Evolutionary conservation across 1,140 invertebrate genomes (phyloP).

Genomic region (Atta cephalotes): DNA sequence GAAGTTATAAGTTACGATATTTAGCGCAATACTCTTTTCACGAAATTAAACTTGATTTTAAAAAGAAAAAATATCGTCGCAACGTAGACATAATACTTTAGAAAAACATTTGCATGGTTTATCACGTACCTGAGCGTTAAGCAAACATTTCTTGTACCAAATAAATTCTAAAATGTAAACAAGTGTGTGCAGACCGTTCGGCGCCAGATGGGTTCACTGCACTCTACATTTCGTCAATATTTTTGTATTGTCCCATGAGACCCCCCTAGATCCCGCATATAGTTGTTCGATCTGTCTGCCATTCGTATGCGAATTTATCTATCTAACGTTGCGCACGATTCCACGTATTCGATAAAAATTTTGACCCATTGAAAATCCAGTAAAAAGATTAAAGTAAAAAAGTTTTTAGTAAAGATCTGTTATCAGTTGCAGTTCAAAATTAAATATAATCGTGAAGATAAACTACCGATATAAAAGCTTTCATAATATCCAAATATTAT

Average conservation of each 20-base stretch:
- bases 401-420: background rate
- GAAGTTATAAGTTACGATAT: slow-evolving; percentile 8
- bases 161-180: slow-evolving; percentile 57
- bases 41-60: slow-evolving; percentile 2
- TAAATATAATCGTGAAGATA: background rate
- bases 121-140: slow-evolving; percentile 27
- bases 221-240: slow-evolving; percentile 51
- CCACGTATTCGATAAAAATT: slow-evolving; percentile 3
- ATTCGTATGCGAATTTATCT: slow-evolving; percentile 14
- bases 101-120: slow-evolving; percentile 37
- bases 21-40: background rate
- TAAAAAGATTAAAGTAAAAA: background rate
- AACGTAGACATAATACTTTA: slow-evolving; percentile 8
- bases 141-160: slow-evolving; percentile 52
- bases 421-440: background rate
- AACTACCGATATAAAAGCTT: background rate
- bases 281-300: slow-evolving; percentile 31
- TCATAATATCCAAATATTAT: background rate
- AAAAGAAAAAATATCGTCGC: background rate
- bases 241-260: slow-evolving; percentile 42
- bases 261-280: slow-evolving; percentile 13
- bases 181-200: background rate
- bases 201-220: slow-evolving; percentile 34
- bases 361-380: background rate
- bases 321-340: background rate